Evolutionary conservation across 2,113 vertebrate species (phyloP), one percentile per base, ranked within the genome.

Genomic region (Pelusios castaneus): DNA sequence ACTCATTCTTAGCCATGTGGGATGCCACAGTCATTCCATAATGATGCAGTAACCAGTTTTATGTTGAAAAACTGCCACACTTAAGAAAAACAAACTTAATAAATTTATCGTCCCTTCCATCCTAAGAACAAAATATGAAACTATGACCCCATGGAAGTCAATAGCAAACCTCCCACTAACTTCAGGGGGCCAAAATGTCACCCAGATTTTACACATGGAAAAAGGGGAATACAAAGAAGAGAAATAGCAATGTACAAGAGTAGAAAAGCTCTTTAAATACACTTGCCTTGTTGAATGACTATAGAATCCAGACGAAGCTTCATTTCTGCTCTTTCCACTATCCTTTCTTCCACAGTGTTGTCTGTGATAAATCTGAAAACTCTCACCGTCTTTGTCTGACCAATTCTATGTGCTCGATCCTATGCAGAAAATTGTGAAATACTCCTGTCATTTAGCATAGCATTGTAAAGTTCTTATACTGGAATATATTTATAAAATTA

Each of bases 311-410:
- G 97, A 2, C 99, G 98, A 25, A 99, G 99, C 38, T 99, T 99
- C 99, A 99, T 99, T 97, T 99, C 99, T 0, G 99, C 99, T 49
- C 99, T 98, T 93, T 99, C 99, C 95, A 99, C 99, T 67, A 99
- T 99, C 95, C 99, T 98, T 87, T 99, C 99, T 97, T 99, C 99
- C 84, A 99, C 99, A 0, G 99, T 99, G 49, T 99, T 99, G 89
- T 99, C 99, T 1, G 99, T 99, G 94, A 99, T 99, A 87, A 99
- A 99, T n/a, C 99, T 98, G 93, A 99, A 99, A 54, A 99, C 99
- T 6, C 99, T 97, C 1, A 99, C 99, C 5, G 99, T 99, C 97
- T 99, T 99, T 92, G 99, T 99, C 86, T 99, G 99, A 52, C 99
- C 99, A 94, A 99, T 99, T 93, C 99, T 99, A 97, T 99, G 99